Conservation (phyloP, 2,113 vertebrate species). For the Campylomormyrus tamandua region DNA sequence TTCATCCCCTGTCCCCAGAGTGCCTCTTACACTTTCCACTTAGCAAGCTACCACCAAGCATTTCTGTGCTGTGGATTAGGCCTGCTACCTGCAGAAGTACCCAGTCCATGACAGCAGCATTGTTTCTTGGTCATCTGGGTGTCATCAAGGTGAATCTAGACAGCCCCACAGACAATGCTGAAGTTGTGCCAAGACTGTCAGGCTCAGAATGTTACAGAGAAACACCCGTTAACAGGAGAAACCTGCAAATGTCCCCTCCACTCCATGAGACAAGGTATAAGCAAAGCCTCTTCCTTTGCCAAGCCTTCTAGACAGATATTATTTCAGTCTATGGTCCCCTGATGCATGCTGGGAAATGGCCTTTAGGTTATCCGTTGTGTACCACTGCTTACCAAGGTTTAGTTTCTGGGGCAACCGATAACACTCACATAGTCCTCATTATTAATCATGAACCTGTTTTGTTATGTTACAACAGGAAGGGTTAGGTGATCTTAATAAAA, state of each 20-base stretch:
- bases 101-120: conserved; percentile 9
- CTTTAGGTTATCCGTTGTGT: background rate
- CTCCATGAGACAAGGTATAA: background rate
- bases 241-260: background rate
- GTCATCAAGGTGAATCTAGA: background rate
- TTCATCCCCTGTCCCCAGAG: conserved; percentile 38
- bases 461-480: background rate
- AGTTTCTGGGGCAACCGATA: background rate
- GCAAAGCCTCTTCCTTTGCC: background rate
- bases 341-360: background rate
- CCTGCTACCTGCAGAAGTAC: conserved; percentile 22
- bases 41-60: background rate
- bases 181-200: background rate
- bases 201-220: background rate
- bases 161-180: background rate
- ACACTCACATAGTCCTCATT: background rate
- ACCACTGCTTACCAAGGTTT: background rate
- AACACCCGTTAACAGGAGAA: background rate
- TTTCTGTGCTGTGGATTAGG: conserved; percentile 34
- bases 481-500: background rate
- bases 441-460: background rate
- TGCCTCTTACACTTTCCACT: conserved; percentile 39
- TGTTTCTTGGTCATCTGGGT: conserved; percentile 6
- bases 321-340: background rate
- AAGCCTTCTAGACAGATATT: background rate